Conservation (phyloP, 1,140 invertebrate species). For the Gerris buenoi region DNA sequence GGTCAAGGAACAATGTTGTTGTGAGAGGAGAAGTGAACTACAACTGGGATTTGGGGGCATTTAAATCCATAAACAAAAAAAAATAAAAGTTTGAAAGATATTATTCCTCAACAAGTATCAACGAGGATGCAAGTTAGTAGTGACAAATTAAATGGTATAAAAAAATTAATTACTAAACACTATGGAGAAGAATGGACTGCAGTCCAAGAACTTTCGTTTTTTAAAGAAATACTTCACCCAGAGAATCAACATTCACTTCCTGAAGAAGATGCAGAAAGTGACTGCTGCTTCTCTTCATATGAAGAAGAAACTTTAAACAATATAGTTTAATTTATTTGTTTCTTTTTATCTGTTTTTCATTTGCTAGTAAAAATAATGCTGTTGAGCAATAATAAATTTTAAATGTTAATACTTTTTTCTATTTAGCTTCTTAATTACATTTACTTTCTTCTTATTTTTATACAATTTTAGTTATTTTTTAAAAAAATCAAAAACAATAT, state of each 20-base stretch:
- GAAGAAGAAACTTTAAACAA: neutral
- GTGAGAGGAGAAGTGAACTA: slow-evolving; percentile 12
- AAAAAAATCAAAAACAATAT: too few species aligned
- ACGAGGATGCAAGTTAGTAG: neutral
- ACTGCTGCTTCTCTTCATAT: neutral
- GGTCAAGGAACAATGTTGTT: slow-evolving; percentile 8
- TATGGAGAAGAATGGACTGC: slow-evolving; percentile 11
- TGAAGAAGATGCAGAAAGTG: neutral
- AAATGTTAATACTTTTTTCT: too few species aligned
- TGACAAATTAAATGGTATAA: slow-evolving; percentile 10
- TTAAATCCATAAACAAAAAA: neutral
- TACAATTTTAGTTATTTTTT: too few species aligned
- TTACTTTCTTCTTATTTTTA: too few species aligned
- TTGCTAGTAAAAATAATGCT: too few species aligned
- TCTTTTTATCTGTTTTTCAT: too few species aligned
- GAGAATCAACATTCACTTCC: neutral
- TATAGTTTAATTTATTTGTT: neutral
- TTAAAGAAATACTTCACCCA: neutral
- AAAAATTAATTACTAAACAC: slow-evolving; percentile 8
- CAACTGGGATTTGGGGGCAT: slow-evolving; percentile 1
- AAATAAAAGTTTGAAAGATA: neutral
- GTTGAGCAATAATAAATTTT: too few species aligned
- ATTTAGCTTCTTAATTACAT: too few species aligned
- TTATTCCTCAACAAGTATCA: neutral
- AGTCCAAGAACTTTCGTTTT: neutral